These are phyloP conservation scores for Pseudorasbora parva DNA, from an alignment of 2,113 vertebrate species.

Conservation along the genomic window DNA sequence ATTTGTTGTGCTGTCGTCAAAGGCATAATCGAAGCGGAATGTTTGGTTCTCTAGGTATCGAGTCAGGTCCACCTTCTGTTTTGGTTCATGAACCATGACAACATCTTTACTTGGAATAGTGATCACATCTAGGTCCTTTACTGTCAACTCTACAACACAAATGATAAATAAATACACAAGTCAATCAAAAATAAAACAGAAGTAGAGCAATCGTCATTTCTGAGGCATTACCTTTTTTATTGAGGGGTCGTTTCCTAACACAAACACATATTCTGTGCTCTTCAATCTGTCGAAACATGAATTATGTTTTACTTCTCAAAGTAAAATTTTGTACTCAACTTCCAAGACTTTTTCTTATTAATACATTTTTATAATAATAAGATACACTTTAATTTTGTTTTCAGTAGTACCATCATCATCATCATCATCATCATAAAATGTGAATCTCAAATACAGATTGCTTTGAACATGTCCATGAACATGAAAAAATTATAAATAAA, in stretches of 20 bases:
- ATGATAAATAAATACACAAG: neutral
- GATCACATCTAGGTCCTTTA: conserved; percentile 97
- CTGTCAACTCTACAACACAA: conserved; percentile 81
- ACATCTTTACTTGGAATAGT: conserved; percentile 99
- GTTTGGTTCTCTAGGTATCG: conserved; percentile 98
- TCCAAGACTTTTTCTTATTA: neutral
- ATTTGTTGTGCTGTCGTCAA: conserved; percentile 93
- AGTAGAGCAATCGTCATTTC: neutral
- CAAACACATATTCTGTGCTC: conserved; percentile 99
- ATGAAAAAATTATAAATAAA: neutral
- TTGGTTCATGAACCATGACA: conserved; percentile 98
- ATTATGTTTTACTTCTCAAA: neutral
- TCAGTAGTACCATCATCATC: neutral
- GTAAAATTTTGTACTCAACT: neutral
- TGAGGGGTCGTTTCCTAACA: conserved; percentile 95
- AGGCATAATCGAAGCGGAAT: conserved; percentile 98
- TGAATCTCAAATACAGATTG: neutral
- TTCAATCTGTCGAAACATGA: conserved; percentile 83
- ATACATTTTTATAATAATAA: neutral
- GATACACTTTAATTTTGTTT: neutral
- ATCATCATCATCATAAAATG: neutral
- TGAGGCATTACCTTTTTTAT: conserved; percentile 88
- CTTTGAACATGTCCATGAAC: neutral
- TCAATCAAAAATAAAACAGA: neutral
- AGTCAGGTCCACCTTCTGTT: conserved; percentile 98